A percentile compares a stretch with the other conserved stretches of the same genome.
phyloP scores from a whole-genome alignment of 2,888 invertebrate species.

The Mythimna vitellina region DNA sequence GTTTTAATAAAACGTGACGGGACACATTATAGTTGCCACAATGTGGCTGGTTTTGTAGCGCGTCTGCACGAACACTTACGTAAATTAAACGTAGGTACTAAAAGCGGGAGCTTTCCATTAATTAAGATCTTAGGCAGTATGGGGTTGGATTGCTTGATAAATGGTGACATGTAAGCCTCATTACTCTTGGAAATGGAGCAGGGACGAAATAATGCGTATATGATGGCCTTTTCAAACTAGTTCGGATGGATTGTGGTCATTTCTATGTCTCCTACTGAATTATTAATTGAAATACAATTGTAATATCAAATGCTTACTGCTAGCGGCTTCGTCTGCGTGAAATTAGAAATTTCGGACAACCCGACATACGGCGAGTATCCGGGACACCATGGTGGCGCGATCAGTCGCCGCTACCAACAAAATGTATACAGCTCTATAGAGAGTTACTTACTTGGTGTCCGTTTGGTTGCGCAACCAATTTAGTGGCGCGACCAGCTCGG shows the following conservation, averaged over 20 bases:
- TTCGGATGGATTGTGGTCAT: not conserved
- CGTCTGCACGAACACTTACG: not conserved
- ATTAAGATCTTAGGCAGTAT: constrained; percentile 9
- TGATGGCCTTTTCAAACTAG: not conserved
- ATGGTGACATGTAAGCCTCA: constrained; percentile 8
- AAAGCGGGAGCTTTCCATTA: constrained; percentile 2
- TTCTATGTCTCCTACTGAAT: no score
- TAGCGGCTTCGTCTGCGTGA: no score
- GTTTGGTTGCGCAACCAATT: no score
- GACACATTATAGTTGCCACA: not conserved
- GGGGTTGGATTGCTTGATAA: constrained; percentile 2
- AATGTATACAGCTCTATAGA: no score
- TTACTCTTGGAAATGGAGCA: not conserved
- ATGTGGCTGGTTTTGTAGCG: not conserved
- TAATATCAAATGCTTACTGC: no score
- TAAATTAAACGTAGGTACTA: constrained; percentile 14
- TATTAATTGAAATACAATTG: no score
- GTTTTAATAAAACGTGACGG: not conserved
- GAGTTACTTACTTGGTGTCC: no score
- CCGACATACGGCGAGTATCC: no score
- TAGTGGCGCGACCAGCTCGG: no score
- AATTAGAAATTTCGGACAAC: no score
- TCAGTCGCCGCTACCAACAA: no score
- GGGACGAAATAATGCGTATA: not conserved
- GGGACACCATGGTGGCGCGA: no score